phyloP scores from a whole-genome alignment of 2,797 vertebrate species.

The Phrynocephalus guinanensis region DNA sequence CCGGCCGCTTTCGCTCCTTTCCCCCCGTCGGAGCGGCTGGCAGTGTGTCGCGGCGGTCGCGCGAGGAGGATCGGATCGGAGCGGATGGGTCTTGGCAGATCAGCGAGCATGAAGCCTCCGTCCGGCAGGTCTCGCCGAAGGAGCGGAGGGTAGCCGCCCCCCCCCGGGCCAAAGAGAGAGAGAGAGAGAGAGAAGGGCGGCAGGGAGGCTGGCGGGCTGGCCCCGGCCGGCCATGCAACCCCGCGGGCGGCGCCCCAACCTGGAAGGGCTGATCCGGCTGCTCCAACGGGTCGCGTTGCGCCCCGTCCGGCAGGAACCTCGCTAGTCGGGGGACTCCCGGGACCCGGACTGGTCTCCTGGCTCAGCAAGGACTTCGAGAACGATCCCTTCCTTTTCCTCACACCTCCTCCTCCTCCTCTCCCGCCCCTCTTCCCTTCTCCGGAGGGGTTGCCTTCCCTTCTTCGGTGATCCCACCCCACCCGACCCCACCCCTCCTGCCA shows the following conservation, averaged over 20 bases:
- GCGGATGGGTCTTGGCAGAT: background rate
- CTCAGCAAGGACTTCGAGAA: background rate
- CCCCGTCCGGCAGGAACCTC: background rate
- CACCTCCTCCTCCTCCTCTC: too few relatives aligned
- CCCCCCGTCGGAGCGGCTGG: background rate
- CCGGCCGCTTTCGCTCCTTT: slow-evolving; percentile 8
- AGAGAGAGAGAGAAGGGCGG: background rate
- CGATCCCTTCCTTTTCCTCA: background rate
- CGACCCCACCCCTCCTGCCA: background rate
- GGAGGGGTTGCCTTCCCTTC: background rate
- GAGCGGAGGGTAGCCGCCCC: slow-evolving; percentile 7
- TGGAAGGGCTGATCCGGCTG: background rate
- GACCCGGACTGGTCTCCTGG: background rate
- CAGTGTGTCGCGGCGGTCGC: background rate
- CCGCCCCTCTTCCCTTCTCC: background rate
- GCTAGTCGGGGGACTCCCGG: background rate
- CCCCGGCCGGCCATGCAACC: slow-evolving; percentile 18
- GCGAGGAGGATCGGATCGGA: slow-evolving; percentile 1
- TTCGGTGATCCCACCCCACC: background rate
- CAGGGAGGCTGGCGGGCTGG: background rate
- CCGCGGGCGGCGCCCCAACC: background rate
- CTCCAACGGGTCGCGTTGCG: background rate
- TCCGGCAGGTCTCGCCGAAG: slow-evolving; percentile 30
- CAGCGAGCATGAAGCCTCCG: slow-evolving; percentile 19
- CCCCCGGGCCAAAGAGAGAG: background rate